Evolutionary conservation across 1,140 invertebrate genomes (phyloP).

Genomic region (Penaeus japonicus): DNA sequence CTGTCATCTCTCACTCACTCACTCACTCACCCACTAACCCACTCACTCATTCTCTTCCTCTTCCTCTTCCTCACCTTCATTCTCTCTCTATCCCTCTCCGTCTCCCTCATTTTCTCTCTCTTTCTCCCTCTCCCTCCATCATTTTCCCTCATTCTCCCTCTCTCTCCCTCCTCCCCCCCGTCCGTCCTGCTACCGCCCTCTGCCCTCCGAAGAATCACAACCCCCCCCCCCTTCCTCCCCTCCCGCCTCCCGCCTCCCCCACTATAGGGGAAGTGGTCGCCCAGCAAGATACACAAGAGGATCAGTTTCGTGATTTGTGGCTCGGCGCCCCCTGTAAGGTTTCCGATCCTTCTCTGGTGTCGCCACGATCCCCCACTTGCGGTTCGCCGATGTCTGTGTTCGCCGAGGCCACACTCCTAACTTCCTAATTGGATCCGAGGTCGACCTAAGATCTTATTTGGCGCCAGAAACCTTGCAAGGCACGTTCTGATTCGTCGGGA

Average conservation of each 20-base stretch:
- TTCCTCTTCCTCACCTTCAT: too few species aligned
- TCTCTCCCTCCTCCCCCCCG: background rate
- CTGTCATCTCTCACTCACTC: too few species aligned
- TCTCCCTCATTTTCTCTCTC: too few species aligned
- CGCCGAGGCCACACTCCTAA: conserved; percentile 6
- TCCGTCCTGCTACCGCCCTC: too few species aligned
- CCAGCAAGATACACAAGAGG: conserved; percentile 17
- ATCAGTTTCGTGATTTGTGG: conserved; percentile 9
- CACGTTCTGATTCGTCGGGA: conserved; percentile 14
- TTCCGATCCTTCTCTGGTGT: conserved; percentile 32
- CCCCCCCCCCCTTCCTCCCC: background rate
- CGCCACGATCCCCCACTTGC: conserved; percentile 31
- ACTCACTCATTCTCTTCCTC: too few species aligned
- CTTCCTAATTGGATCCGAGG: conserved; percentile 43
- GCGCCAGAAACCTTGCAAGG: conserved; percentile 46
- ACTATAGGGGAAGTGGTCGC: conserved; percentile 11
- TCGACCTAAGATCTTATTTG: conserved; percentile 48
- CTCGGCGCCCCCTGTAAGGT: background rate
- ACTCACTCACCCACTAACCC: too few species aligned
- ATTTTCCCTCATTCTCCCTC: background rate
- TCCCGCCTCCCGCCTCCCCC: background rate
- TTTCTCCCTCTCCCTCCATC: background rate
- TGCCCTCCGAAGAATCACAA: background rate
- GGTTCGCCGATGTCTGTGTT: conserved; percentile 39
- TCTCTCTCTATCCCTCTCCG: too few species aligned